Base-by-base conservation (phyloP, 2,888 invertebrate genomes). In the Choreutis nemorana region DNA sequence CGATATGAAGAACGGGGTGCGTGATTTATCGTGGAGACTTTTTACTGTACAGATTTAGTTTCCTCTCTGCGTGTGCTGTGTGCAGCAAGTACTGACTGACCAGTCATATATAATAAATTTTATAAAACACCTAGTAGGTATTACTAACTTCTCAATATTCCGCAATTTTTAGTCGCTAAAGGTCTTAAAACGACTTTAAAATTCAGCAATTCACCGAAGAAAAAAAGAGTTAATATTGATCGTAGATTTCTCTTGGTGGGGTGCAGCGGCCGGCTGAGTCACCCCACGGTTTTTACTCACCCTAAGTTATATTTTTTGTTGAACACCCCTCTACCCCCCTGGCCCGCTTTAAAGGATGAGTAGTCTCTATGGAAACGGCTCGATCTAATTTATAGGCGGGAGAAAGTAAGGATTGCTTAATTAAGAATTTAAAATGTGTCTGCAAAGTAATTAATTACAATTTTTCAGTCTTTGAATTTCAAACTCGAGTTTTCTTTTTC, bases 201-300 rank as follows among this genome's bases (percentile, higher is more conserved):
- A 73, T 71, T 73, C 71, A 67, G 58, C 66, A 58, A 71, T 67
- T 72, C 68, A 58, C 55, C 58, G 65, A 72, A 66, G 56, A 72
- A 79, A 78, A 73, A 79, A 80, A 80, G 80, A 80, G 80, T 80
- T 80, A 80, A 79, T 80, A 80, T 80, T 79, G 80, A 80, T 80
- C 80, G 80, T 73, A 70, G 77, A 75, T 78, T 78, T 78, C 66
- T 73, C 73, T 57, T 64, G 68, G 77, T 75, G 78, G 78, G 78
- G 78, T 77, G 78, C 78, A 78, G 65, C 77, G 78, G 77, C 75
- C 77, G 79, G 78, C 72, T 77, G 77, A 78, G 72, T 79, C 80
- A 79, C 80, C 80, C 80, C 78, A 75, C 77, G 77, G 71, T 71
- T 77, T 79, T 79, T 79, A 77, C 78, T 78, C 79, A 78, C 80